Conservation (phyloP, 1,140 invertebrate genomes). For the Elysia chlorotica region DNA sequence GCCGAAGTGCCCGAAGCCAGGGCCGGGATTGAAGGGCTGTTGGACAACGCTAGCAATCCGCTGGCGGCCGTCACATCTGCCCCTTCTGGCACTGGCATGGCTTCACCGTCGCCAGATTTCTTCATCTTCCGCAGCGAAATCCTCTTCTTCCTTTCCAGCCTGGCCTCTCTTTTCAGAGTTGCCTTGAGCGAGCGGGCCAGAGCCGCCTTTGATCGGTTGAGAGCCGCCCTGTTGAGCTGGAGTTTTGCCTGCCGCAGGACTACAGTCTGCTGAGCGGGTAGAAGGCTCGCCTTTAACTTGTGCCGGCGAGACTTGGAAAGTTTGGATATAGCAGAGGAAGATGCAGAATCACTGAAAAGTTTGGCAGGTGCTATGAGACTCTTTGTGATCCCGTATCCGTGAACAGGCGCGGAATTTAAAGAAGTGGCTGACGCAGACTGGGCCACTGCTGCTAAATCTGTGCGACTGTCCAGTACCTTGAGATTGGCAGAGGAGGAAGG, state of each 20-base stretch:
- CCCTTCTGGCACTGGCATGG: background rate
- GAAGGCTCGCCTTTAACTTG: background rate
- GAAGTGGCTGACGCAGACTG: background rate
- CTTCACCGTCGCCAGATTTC: background rate
- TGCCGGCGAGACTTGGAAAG: background rate
- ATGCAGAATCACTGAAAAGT: conserved; percentile 13
- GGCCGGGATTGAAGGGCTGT: too few species aligned
- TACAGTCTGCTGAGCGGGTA: conserved; percentile 16
- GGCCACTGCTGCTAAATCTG: background rate
- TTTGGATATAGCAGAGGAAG: background rate
- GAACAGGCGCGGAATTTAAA: too few species aligned
- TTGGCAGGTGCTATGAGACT: conserved; percentile 22
- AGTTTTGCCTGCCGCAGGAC: conserved; percentile 56
- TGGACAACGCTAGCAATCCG: too few species aligned
- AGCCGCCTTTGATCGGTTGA: conserved; percentile 57
- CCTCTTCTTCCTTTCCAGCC: conserved; percentile 32
- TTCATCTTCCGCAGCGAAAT: background rate
- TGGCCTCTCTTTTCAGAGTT: conserved; percentile 56
- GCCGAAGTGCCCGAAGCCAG: conserved; percentile 8
- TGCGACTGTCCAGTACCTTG: background rate
- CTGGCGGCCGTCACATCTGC: too few species aligned
- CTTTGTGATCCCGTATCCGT: conserved; percentile 4
- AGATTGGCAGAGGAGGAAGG: too few species aligned
- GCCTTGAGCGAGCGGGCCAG: conserved; percentile 55
- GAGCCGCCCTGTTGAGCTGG: conserved; percentile 51